Conservation (phyloP, 2,113 vertebrate species). For the Pluvialis apricaria region DNA sequence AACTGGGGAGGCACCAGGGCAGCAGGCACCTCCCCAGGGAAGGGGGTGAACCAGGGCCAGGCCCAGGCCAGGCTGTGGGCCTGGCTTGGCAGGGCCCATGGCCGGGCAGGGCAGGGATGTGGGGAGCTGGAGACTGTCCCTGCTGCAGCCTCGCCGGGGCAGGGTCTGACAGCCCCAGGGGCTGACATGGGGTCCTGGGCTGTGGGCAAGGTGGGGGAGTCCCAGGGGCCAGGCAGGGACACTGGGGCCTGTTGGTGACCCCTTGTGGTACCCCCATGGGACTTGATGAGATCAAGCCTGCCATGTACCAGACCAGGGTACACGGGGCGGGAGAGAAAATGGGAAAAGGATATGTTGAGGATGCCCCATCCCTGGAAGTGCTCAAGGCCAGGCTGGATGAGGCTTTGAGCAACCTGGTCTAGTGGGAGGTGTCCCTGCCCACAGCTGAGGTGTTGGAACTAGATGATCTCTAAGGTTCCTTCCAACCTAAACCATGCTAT, state of each 20-base stretch:
- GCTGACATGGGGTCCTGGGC: background rate
- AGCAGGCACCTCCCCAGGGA: background rate
- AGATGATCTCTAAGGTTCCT: too few relatives aligned
- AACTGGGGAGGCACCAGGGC: background rate
- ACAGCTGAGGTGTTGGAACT: too few relatives aligned
- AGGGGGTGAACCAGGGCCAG: too few relatives aligned
- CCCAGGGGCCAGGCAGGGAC: background rate
- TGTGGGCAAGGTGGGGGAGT: background rate
- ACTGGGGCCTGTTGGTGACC: background rate
- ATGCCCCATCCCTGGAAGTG: too few relatives aligned
- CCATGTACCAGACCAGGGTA: background rate
- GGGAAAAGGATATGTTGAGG: background rate
- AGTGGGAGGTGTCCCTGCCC: too few relatives aligned
- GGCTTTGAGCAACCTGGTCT: too few relatives aligned
- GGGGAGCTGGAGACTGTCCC: rapidly evolving
- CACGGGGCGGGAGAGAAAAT: rapidly evolving
- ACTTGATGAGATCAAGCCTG: background rate
- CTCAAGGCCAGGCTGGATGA: too few relatives aligned
- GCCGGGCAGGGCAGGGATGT: background rate
- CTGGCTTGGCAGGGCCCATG: background rate
- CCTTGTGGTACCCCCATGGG: rapidly evolving
- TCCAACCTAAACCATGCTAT: too few relatives aligned
- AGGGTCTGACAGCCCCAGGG: background rate
- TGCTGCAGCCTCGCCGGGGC: rapidly evolving
- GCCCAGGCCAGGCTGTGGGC: rapidly evolving